Conservation (phyloP, 2,113 vertebrate genomes). For the Psettodes erumei region DNA sequence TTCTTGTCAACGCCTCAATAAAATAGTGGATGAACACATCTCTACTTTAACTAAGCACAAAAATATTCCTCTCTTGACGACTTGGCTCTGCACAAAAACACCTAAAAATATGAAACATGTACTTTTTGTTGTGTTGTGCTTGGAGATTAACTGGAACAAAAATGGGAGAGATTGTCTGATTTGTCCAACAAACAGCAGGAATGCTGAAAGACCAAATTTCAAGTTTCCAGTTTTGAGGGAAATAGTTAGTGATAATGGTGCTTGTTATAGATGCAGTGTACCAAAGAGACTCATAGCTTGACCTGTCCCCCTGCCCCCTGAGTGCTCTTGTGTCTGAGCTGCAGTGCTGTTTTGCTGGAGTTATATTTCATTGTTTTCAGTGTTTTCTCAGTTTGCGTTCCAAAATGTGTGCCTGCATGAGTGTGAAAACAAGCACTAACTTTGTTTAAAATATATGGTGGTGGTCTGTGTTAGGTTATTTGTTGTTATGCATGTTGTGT, state of each 20-base stretch:
- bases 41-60: neutral
- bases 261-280: slow-evolving; percentile 32
- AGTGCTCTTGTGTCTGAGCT: slow-evolving; percentile 74
- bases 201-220: neutral
- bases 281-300: slow-evolving; percentile 16
- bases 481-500: slow-evolving; percentile 71
- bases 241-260: slow-evolving; percentile 5
- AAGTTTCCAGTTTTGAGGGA: neutral
- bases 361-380: slow-evolving; percentile 65
- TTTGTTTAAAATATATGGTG: slow-evolving; percentile 43
- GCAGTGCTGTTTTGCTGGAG: slow-evolving; percentile 83
- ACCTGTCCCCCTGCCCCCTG: neutral
- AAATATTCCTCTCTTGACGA: slow-evolving; percentile 15
- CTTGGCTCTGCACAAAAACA: slow-evolving; percentile 22
- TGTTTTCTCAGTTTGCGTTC: slow-evolving; percentile 62
- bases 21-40: slow-evolving; percentile 36
- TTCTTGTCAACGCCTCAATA: slow-evolving; percentile 18
- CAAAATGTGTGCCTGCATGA: slow-evolving; percentile 70
- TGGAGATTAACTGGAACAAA: slow-evolving; percentile 6
- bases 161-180: neutral
- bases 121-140: slow-evolving; percentile 8
- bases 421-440: slow-evolving; percentile 48
- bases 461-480: slow-evolving; percentile 28
- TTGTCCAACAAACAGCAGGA: slow-evolving; percentile 1
- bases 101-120: neutral